A percentile compares a stretch with the other conserved stretches of the same genome.
These are phyloP conservation scores for Hydroisotoma schaefferi DNA, from an alignment of 2,888 invertebrate genomes.

Conservation along the genomic window DNA sequence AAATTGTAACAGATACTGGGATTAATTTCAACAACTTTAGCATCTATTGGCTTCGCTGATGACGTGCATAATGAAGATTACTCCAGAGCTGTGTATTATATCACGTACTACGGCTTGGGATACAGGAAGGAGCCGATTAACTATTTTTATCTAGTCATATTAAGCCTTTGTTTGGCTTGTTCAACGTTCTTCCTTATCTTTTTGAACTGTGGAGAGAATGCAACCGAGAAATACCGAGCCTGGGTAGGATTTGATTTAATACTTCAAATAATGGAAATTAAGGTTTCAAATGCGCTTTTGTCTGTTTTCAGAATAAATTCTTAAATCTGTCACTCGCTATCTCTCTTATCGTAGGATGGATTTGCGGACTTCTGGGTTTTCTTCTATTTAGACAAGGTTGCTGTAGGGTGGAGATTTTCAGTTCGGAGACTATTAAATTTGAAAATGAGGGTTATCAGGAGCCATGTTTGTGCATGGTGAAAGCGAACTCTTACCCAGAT, in stretches of 20 bases:
- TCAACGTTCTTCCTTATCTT: background rate
- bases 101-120: slow-evolving; percentile 14
- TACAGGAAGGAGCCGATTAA: slow-evolving; percentile 11
- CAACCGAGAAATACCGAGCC: background rate
- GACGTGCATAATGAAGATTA: background rate
- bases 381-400: slow-evolving; percentile 10
- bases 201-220: background rate
- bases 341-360: slow-evolving; percentile 2
- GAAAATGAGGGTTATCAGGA: background rate
- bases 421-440: background rate
- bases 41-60: slow-evolving; percentile 7
- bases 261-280: background rate
- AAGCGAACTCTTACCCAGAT: background rate
- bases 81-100: background rate
- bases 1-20: slow-evolving; percentile 9
- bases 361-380: slow-evolving; percentile 3
- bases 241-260: slow-evolving; percentile 7
- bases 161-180: background rate
- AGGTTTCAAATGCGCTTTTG: background rate
- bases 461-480: slow-evolving; percentile 2
- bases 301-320: slow-evolving; percentile 3
- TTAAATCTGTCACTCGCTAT: background rate
- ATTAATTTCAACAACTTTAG: slow-evolving; percentile 4
- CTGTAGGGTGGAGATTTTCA: slow-evolving; percentile 2
- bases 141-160: background rate